Evolutionary conservation across 2,888 invertebrate genomes (phyloP).

Genomic region (Pheosia gnoma): DNA sequence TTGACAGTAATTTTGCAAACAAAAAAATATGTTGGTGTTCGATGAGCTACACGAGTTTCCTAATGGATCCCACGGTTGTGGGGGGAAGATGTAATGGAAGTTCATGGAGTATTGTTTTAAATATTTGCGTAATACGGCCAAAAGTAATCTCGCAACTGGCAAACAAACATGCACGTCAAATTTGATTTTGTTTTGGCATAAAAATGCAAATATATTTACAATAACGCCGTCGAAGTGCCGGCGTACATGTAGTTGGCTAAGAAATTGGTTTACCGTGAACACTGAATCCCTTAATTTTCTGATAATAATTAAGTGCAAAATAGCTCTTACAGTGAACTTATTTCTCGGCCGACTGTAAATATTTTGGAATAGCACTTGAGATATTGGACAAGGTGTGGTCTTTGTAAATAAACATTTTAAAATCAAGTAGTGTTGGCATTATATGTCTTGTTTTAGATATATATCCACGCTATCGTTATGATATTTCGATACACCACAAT

Average conservation of each 20-base stretch:
- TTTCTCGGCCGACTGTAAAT: background rate
- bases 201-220: no score
- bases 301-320: no score
- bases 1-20: no score
- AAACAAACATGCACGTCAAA: no score
- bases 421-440: background rate
- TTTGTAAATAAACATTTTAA: conserved; percentile 5
- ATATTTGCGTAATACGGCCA: no score
- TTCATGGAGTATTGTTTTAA: no score
- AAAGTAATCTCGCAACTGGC: no score
- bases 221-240: no score
- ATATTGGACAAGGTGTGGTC: background rate
- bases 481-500: conserved; percentile 2
- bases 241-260: background rate
- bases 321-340: background rate
- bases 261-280: background rate
- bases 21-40: no score
- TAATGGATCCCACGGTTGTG: background rate
- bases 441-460: conserved; percentile 1
- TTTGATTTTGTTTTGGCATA: no score
- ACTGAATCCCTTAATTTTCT: no score
- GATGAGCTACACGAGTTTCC: background rate
- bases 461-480: background rate
- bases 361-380: background rate
- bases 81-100: background rate